A percentile compares a stretch with the other conserved stretches of the same genome.
Evolutionary conservation across 1,140 invertebrate genomes (phyloP).

Genomic region (Agrilus planipennis): DNA sequence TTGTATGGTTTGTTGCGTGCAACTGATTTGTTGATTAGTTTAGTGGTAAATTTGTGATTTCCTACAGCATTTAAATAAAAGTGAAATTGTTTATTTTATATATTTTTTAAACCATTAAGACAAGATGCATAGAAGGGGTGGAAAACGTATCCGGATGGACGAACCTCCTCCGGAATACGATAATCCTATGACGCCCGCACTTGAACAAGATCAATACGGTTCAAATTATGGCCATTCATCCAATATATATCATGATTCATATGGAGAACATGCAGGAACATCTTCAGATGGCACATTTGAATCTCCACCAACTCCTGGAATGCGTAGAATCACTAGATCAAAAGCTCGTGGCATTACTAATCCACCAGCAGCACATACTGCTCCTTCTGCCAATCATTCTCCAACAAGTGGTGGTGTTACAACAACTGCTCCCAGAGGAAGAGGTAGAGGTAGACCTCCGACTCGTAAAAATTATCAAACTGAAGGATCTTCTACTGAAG

Average conservation of each 20-base stretch:
- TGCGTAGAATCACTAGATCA: slow-evolving; percentile 36
- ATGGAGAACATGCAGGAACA: slow-evolving; percentile 26
- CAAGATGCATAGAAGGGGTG: slow-evolving; percentile 74
- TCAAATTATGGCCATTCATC: slow-evolving; percentile 23
- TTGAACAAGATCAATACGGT: slow-evolving; percentile 39
- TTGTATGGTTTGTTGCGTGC: no score
- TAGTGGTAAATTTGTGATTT: no score
- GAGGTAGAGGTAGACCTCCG: slow-evolving; percentile 35
- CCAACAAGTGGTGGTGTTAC: slow-evolving; percentile 15
- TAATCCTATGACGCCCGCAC: slow-evolving; percentile 63
- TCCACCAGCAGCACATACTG: slow-evolving; percentile 11
- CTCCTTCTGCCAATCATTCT: slow-evolving; percentile 14
- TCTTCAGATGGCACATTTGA: slow-evolving; percentile 31
- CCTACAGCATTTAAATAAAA: no score
- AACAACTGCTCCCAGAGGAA: slow-evolving; percentile 16
- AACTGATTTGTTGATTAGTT: no score
- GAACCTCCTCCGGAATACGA: slow-evolving; percentile 80
- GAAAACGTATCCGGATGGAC: slow-evolving; percentile 83
- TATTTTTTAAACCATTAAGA: no score
- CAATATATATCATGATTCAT: slow-evolving; percentile 23
- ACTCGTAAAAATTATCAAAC: slow-evolving; percentile 32
- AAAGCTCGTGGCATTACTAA: slow-evolving; percentile 35
- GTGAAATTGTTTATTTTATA: no score
- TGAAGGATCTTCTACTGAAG: slow-evolving; percentile 35
- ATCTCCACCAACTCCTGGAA: slow-evolving; percentile 32